Conservation (phyloP, 2,888 invertebrate genomes). For the Cyrtodaria siliqua region DNA sequence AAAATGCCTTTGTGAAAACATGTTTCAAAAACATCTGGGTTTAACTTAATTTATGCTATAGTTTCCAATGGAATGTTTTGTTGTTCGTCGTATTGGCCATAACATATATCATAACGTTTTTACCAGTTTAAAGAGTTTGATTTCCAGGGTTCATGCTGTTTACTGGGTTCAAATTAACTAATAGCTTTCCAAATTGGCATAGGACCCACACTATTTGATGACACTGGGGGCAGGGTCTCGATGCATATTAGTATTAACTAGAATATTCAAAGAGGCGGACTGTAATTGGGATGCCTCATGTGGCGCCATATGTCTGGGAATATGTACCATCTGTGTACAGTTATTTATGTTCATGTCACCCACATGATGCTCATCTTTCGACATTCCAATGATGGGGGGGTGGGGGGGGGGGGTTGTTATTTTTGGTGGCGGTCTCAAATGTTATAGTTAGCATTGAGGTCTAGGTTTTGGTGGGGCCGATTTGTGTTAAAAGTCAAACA, state of each 20-base stretch:
- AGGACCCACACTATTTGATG: not conserved
- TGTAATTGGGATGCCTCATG: not conserved
- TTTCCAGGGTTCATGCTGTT: too few relatives aligned
- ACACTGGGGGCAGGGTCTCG: not conserved
- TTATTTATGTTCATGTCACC: not conserved
- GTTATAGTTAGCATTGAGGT: not conserved
- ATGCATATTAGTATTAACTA: not conserved
- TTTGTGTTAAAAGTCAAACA: not conserved
- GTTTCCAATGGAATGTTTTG: too few relatives aligned
- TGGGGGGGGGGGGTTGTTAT: not conserved
- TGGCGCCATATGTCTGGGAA: not conserved
- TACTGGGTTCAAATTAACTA: too few relatives aligned
- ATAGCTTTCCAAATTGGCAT: not conserved
- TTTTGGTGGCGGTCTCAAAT: not conserved
- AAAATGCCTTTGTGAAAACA: too few relatives aligned
- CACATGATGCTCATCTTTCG: not conserved
- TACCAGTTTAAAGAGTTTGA: too few relatives aligned
- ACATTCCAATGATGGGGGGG: too few relatives aligned
- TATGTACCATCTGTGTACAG: not conserved
- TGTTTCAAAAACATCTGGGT: too few relatives aligned
- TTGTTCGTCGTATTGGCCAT: too few relatives aligned
- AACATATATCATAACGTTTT: too few relatives aligned
- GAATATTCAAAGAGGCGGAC: not conserved
- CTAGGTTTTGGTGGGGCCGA: slow-evolving; percentile 3
- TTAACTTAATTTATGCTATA: too few relatives aligned